These are phyloP conservation scores for Vidua macroura DNA, from an alignment of 2,113 vertebrate genomes.

Conservation along the genomic window DNA sequence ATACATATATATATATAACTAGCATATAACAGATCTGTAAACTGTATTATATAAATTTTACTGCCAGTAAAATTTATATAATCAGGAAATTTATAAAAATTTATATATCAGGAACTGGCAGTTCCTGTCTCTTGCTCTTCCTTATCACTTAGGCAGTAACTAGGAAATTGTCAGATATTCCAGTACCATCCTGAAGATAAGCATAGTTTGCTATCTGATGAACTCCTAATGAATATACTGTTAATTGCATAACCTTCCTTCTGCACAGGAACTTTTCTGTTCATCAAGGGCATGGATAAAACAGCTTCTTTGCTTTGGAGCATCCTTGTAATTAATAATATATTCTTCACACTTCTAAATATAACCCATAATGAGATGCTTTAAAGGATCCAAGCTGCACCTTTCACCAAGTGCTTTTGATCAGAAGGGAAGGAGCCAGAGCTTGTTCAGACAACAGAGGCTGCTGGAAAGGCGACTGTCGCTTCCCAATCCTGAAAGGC, in stretches of 20 bases:
- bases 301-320: slow-evolving; percentile 65
- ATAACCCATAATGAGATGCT: slow-evolving; percentile 73
- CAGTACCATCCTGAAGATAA: slow-evolving; percentile 7
- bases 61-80: background rate
- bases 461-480: background rate
- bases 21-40: background rate
- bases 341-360: slow-evolving; percentile 74
- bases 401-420: slow-evolving; percentile 55
- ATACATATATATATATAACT: background rate
- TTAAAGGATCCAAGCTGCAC: slow-evolving; percentile 57
- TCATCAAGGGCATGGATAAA: slow-evolving; percentile 75
- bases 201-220: slow-evolving; percentile 6
- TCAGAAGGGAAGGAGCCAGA: slow-evolving; percentile 12
- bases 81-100: background rate
- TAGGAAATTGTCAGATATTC: slow-evolving; percentile 8
- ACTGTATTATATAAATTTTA: background rate
- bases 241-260: slow-evolving; percentile 74
- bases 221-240: slow-evolving; percentile 70
- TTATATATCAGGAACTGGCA: background rate
- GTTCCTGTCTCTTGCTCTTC: background rate
- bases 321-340: slow-evolving; percentile 79
- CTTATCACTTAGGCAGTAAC: background rate
- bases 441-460: background rate
- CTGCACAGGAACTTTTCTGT: slow-evolving; percentile 30
- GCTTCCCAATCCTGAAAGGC: background rate